A percentile compares a stretch with the other conserved stretches of the same genome.
phyloP scores from a whole-genome alignment of 2,797 vertebrate genomes.

The Furcifer pardalis region DNA sequence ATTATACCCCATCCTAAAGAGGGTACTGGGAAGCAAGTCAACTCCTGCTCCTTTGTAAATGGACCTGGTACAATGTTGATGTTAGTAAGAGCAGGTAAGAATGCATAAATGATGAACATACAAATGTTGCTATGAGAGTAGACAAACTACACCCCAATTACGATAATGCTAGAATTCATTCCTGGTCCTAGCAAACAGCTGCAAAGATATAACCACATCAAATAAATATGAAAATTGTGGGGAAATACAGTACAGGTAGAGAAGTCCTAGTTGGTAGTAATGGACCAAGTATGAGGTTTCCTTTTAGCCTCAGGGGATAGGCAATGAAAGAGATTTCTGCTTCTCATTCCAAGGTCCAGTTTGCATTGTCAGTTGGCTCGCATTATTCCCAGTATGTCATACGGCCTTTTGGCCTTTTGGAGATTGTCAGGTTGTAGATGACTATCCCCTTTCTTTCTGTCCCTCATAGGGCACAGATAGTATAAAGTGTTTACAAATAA shows the following conservation, averaged over 20 bases:
- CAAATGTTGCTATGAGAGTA: too few species aligned
- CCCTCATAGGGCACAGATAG: background rate
- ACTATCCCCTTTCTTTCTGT: background rate
- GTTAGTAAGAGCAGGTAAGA: too few species aligned
- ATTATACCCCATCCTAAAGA: too few species aligned
- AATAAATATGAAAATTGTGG: background rate
- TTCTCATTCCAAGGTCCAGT: background rate
- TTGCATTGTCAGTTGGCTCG: background rate
- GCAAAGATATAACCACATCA: background rate
- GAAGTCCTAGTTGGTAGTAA: background rate
- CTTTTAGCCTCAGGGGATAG: background rate
- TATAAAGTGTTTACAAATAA: slow-evolving; percentile 7
- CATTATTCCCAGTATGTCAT: background rate
- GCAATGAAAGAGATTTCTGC: background rate
- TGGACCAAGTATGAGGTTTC: background rate
- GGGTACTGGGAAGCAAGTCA: too few species aligned
- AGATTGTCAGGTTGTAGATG: background rate
- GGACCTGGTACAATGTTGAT: too few species aligned
- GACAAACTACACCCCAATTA: too few species aligned
- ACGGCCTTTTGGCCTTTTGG: background rate
- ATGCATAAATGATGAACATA: too few species aligned
- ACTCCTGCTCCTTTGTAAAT: too few species aligned
- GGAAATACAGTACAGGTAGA: background rate
- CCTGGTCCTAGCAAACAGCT: background rate
- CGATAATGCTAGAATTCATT: background rate